Evolutionary conservation across 2,113 vertebrate genomes (phyloP).

Genomic region (Mionectes macconnelli): DNA sequence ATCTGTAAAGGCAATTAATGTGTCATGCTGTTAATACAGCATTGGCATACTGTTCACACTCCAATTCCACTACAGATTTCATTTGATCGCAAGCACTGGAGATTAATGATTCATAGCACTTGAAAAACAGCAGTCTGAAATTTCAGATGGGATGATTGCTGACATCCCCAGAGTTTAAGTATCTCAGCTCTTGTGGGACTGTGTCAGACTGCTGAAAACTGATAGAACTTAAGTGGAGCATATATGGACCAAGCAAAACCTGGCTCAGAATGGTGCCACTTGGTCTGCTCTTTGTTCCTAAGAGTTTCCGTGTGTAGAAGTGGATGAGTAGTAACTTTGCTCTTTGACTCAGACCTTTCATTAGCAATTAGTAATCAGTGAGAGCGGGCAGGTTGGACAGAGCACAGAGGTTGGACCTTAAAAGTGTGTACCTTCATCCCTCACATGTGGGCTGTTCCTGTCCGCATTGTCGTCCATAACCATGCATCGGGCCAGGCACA

Average conservation of each 20-base stretch:
- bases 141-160: neutral
- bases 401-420: neutral
- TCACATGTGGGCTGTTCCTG: neutral
- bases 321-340: neutral
- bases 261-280: neutral
- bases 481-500: accelerated
- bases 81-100: neutral
- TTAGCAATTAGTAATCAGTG: neutral
- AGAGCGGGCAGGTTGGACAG: neutral
- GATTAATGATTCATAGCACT: neutral
- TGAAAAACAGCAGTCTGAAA: neutral
- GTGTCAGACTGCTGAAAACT: neutral
- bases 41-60: neutral
- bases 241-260: neutral
- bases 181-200: neutral
- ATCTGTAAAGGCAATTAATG: neutral
- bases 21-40: neutral
- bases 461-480: neutral
- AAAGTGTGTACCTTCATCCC: neutral
- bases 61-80: neutral
- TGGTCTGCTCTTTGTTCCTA: neutral
- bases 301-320: accelerated
- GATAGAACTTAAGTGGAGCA: neutral
- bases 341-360: neutral
- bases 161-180: neutral